Conservation (phyloP, 2,888 invertebrate genomes). For the Acleris laterana region DNA sequence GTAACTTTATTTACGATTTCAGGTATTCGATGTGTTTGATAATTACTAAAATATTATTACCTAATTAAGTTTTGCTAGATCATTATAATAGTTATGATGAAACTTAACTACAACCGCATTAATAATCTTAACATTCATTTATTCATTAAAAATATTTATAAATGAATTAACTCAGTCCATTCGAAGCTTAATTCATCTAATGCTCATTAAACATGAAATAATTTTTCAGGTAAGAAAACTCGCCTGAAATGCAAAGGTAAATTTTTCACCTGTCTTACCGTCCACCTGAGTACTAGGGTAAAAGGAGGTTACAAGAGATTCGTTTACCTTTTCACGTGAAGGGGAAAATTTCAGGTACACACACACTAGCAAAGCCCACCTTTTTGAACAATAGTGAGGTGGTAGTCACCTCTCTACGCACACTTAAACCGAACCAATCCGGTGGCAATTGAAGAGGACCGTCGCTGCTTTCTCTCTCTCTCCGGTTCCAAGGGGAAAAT, state of each 20-base stretch:
- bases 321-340: slow-evolving; percentile 58
- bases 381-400: slow-evolving; percentile 39
- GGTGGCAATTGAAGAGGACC: slow-evolving; percentile 21
- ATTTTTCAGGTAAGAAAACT: slow-evolving; percentile 34
- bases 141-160: no score
- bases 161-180: no score
- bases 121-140: no score
- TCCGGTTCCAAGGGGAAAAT: slow-evolving; percentile 32
- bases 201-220: background rate
- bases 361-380: slow-evolving; percentile 46
- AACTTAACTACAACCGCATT: no score
- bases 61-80: no score
- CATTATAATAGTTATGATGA: no score
- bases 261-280: slow-evolving; percentile 77
- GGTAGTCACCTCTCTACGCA: slow-evolving; percentile 6
- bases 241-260: slow-evolving; percentile 54
- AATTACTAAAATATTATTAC: no score
- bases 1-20: no score
- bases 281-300: slow-evolving; percentile 75
- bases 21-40: no score
- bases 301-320: slow-evolving; percentile 56
- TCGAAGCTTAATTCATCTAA: no score
- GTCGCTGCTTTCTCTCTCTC: slow-evolving; percentile 30
- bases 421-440: slow-evolving; percentile 15
- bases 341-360: slow-evolving; percentile 56